A percentile compares a stretch with the other conserved stretches of the same genome.
Evolutionary conservation across 1,140 invertebrate genomes (phyloP).

Genomic region (Leptopilina clavipes): DNA sequence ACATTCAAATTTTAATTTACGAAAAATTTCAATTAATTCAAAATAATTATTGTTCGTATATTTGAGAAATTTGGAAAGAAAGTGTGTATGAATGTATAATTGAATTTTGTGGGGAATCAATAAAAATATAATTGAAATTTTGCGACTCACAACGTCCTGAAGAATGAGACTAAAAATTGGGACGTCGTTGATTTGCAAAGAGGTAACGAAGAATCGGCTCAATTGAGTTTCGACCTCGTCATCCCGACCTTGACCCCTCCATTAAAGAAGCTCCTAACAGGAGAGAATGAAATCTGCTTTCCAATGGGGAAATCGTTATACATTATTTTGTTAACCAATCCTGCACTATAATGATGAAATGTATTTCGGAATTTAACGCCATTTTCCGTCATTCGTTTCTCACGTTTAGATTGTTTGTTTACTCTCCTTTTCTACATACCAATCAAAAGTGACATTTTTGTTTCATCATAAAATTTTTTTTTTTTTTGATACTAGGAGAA

Average conservation of each 20-base stretch:
- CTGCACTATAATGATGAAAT: not conserved
- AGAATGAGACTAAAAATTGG: not conserved
- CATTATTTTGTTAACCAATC: not conserved
- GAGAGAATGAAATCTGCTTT: constrained; percentile 27
- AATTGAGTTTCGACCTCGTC: constrained; percentile 23
- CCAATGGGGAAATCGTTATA: not conserved
- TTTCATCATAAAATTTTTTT: too few relatives aligned
- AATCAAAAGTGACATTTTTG: too few relatives aligned
- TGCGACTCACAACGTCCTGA: not conserved
- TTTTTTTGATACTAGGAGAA: too few relatives aligned
- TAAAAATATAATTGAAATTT: too few relatives aligned
- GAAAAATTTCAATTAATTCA: too few relatives aligned
- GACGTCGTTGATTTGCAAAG: not conserved
- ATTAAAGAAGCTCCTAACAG: constrained; percentile 7
- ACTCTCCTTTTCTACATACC: too few relatives aligned
- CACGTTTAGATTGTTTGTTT: not conserved
- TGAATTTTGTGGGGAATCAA: too few relatives aligned
- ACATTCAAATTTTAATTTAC: too few relatives aligned
- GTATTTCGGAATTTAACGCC: not conserved
- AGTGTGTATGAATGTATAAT: too few relatives aligned
- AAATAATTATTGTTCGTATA: too few relatives aligned
- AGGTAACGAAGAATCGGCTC: not conserved
- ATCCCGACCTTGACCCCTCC: constrained; percentile 22
- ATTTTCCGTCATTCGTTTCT: not conserved
- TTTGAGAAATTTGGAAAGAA: too few relatives aligned